Evolutionary conservation across 1,140 invertebrate species (phyloP), one percentile per base, ranked within the genome.

Genomic region (Neodiprion virginianus): DNA sequence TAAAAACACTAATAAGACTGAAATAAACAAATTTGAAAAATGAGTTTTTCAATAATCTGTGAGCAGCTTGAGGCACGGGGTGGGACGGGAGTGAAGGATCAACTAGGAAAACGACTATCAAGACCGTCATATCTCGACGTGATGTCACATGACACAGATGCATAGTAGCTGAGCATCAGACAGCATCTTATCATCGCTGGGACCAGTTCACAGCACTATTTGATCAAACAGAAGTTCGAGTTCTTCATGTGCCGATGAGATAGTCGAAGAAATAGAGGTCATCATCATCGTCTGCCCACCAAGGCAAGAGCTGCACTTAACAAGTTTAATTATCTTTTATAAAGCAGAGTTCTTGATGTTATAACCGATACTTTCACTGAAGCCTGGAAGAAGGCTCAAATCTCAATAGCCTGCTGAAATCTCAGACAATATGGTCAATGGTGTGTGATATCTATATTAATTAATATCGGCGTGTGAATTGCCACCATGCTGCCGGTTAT

Each of bases 201-300:
- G 80, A 83, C 78, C 81, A 79, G 78, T 83, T 84, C 86, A 84
- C 79, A 61, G 53, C 53, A 8, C n/a, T 61, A 61, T 87, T 85
- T 86, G 82, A 84, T 84, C 76, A 85, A 84, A 79, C 75, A 74
- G 80, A 83, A 78, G 82, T 7, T 17, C 81, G 68, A 71, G 73
- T 83, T 85, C 82, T 40, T 78, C 79, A 73, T 72, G 72, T 81
- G 75, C 82, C 78, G 82, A 72, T 66, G 74, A 75, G 69, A 78
- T 53, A 77, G 14, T 77, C 72, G 74, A 53, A 68, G 28, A 40
- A 40, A 40, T 40, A 40, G 28, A 70, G 72, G 79, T 78, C 79
- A 82, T 91, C 90, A 72, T 89, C 89, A 73, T 85, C 82, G 74
- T 87, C 87, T 78, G 89, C 89, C 79, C 88, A 88, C 72, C 90